Evolutionary conservation across 1,140 invertebrate genomes (phyloP).

Genomic region (Papilio xuthus): DNA sequence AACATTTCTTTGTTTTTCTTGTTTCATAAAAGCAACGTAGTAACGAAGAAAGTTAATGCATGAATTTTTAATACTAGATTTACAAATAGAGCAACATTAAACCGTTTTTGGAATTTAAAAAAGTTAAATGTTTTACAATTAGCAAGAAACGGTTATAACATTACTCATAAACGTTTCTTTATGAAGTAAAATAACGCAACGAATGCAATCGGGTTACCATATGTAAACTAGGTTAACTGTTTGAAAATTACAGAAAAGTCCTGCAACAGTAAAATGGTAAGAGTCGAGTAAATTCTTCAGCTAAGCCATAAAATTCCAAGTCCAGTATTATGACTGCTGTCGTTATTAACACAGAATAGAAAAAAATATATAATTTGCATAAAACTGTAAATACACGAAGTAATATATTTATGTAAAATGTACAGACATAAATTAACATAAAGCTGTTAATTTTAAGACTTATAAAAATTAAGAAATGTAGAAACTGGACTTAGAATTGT

Average conservation of each 20-base stretch:
- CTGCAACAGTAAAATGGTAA: constrained; percentile 34
- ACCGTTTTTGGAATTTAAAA: not conserved
- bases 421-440: not conserved
- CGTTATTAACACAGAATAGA: constrained; percentile 26
- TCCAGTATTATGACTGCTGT: constrained; percentile 36
- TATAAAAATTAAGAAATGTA: too few species aligned
- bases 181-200: constrained; percentile 40
- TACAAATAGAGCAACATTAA: not conserved
- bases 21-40: not conserved
- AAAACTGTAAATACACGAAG: constrained; percentile 27
- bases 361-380: constrained; percentile 42
- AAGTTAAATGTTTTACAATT: constrained; percentile 5
- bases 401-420: not conserved
- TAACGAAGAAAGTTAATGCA: not conserved
- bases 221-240: constrained; percentile 64
- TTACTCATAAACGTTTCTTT: constrained; percentile 31
- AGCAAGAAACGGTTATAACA: constrained; percentile 13
- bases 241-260: constrained; percentile 55
- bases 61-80: not conserved
- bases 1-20: too few species aligned
- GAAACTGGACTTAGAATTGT: too few species aligned
- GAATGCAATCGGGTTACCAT: constrained; percentile 53
- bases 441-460: too few species aligned
- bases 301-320: constrained; percentile 49
- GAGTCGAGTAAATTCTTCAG: constrained; percentile 47